Evolutionary conservation across 1,140 invertebrate genomes (phyloP), one percentile per base, ranked within the genome.

Genomic region (Atta texana): DNA sequence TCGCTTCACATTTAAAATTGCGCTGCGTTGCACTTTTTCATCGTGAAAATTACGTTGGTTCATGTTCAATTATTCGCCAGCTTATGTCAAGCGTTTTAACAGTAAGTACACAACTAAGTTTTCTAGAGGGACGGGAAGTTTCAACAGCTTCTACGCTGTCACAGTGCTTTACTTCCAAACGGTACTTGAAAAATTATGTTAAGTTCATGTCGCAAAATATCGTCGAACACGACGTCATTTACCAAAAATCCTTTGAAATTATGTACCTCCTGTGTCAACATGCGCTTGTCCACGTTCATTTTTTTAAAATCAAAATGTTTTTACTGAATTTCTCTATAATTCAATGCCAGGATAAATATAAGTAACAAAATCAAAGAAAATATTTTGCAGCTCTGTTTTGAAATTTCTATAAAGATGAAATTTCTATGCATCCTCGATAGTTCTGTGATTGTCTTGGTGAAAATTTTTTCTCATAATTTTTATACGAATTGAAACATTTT

Each of bases 171-270:
- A 84, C 57, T 84, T 61, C 28, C 69, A 51, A 75, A 84, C 80
- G 69, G n/a, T 28, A 49, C 69, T 84, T 84, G 69, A 84, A 84
- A 84, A 84, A 84, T 84, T 82, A 82, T 82, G 68, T 82, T 84
- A 75, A 84, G 24, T 84, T 84, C 61, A 75, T 34, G 57, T 75
- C 80, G 28, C 24, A 39, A 28, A 61, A 75, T 51, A 84, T 74
- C 57, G 68, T 61, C 44, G 69, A 75, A 75, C 39, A 57, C 59
- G 39, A 63, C n/a, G 69, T 84, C 80, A 84, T 61, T n/a, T 84
- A n/a, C 24, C 44, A 24, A 74, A 39, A 10, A 75, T 75, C 18
- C 21, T 28, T 49, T 49, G 39, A 75, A 74, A 74, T 18, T n/a
- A 21, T 2, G 66, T 7, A 12, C 44, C 31, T 84, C 18, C 14